Base-by-base conservation (phyloP, 2,888 invertebrate species). In the Xestia ashworthii region DNA sequence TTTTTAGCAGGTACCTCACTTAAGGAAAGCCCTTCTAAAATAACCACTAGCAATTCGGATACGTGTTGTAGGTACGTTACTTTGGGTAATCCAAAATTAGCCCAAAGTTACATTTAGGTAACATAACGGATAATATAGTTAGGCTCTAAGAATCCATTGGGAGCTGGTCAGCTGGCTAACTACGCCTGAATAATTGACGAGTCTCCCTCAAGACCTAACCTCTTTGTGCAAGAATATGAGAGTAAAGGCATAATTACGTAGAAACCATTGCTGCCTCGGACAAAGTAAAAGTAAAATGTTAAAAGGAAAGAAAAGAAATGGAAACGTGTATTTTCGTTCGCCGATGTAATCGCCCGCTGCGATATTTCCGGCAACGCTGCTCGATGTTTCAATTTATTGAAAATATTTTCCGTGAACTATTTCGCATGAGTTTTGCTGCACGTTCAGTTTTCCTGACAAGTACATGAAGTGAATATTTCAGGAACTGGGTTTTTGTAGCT, bases 331-430 rank as follows among this genome's bases (percentile, higher is more conserved):
- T 84, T 84, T 82, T 78, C 50, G 77, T 72, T 67, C 58, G 12
- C 44, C 74, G 69, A 73, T 76, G 77, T 79, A 87, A 82, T 80
- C 78, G 80, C 74, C 60, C 73, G 70, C 67, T 53, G 69, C 72
- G 87, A 89, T 88, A 83, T 87, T 86, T 83, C 89, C 88, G 89
- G 69, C 77, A 72, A 76, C 71, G 32, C 44, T 44, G 77, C 62
- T 71, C 70, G 71, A 72, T 78, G 81, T 81, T 89, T 81, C 82
- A 71, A 75, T 86, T 71, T 77, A 83, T 75, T 71, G 77, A 81
- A 88, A 83, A 89, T 86, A 78, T 86, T 82, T 84, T 88, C 76
- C 48, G 78, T 64, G 74, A 85, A 83, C 76, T 88, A 78, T 88
- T 87, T 81, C 78, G 64, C 71, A 62, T 81, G 71, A 74, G 71